Evolutionary conservation across 2,113 vertebrate species (phyloP), one percentile per base, ranked within the genome.

Genomic region (Hydrolagus affinis): DNA sequence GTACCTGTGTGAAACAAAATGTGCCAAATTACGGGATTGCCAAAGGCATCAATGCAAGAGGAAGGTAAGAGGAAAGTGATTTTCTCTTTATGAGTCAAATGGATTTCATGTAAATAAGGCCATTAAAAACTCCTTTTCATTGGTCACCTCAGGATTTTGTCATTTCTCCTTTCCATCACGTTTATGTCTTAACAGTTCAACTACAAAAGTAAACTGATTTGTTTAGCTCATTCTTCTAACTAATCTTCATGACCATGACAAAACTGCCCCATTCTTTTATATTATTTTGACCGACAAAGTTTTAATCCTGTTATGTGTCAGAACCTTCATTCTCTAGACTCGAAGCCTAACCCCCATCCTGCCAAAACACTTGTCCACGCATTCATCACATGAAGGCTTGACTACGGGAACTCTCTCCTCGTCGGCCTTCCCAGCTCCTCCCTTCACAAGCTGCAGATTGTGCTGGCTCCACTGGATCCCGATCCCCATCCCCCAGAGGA

Each of bases 1-100:
- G n/a, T 98, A 98, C 66, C 88, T 98, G 25, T 99, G 98, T 87
- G 98, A 99, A 89, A 95, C 96, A 14, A 98, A 98, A 64, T 99
- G 98, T 89, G 88, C 93, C 1, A 93, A 94, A 85, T 95, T 92
- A 85, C 94, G 96, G 9, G 92, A 95, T 87, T 99, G 98, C 87
- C 95, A 96, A 89, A 94, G 95, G 86, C 98, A 99, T 90, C 96
- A 96, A 70, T 99, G 98, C 88, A 95, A 92, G 89, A 96, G 97
- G 88, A 99, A 99, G 95, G 98, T 96, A 85, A 25, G 57, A 25
- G 12, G 59, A 60, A 64, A 19, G 44, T 11, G 4, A 11, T 19
- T 19, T n/a, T 86, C n/a, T 86, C 74, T 85, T 25, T 56, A 17
- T 17, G 19, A 56, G 23, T n/a, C 0, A 19, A 14, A 9, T 19